Base-by-base conservation (phyloP, 2,888 invertebrate genomes). In the Cremastinae sp. region DNA sequence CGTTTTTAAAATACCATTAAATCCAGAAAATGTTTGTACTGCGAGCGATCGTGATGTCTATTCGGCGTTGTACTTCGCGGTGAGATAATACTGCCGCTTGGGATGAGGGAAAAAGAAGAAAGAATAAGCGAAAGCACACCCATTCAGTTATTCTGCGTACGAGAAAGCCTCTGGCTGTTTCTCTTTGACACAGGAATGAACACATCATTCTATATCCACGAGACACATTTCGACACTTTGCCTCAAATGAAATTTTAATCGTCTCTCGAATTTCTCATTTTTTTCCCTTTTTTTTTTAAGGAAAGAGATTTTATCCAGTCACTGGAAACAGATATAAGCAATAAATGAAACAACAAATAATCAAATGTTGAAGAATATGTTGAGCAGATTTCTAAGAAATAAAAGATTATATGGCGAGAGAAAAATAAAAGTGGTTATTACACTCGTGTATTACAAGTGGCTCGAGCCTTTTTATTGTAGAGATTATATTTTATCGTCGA, bases 1-100 rank as follows among this genome's bases (percentile, higher is more conserved):
- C 49, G 58, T 69, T 73, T 59, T 72, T 54, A 53, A 72, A 73
- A 73, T 69, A 64, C 68, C 76, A 73, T 69, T 69, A 69, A 59
- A 69, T 38, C 38, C 22, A 22, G n/a, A 10, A 47, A 47, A 64
- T 68, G 16, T 0, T 16, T 38, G 45, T n/a, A 45, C 10, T 51
- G 18, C 28, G 36, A 38, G 34, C 8, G 53, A 12, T 18, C 22
- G 34, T n/a, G 20, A 2, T 9, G 14, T 28, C 28, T 28, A 28
- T 5, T 28, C 28, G 28, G 2, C 28, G 28, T 28, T 28, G 28
- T 28, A 28, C 5, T 36, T 36, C 47, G 49, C 16, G 28, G 28
- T 28, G 28, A 28, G 28, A 28, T 28, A 28, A 28, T 28, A 28
- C 2, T 47, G 16, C 10, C 28, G 34, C 9, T 12, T 34, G 18